phyloP scores from a whole-genome alignment of 2,888 invertebrate genomes.

The Ophioninae sp. region DNA sequence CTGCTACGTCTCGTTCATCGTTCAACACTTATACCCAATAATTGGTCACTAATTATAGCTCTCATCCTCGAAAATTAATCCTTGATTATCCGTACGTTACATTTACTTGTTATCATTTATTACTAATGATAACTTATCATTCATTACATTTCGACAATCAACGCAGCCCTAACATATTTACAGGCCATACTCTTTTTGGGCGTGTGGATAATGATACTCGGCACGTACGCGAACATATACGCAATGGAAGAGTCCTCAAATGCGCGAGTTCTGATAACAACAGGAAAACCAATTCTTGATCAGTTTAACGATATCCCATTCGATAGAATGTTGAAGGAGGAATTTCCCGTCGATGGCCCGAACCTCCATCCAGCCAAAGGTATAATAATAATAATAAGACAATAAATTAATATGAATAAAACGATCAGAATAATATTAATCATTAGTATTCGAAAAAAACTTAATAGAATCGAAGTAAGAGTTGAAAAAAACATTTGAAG shows the following conservation, averaged over 20 bases:
- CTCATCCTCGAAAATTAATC: slow-evolving; percentile 1
- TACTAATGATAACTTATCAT: neutral
- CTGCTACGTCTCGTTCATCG: neutral
- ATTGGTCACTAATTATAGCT: neutral
- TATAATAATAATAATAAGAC: slow-evolving; percentile 43
- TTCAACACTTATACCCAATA: neutral
- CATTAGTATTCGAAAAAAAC: too few species aligned
- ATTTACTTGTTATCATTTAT: neutral
- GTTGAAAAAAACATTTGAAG: neutral
- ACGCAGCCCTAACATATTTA: slow-evolving; percentile 72
- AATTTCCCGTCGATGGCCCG: slow-evolving; percentile 55
- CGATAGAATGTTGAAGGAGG: slow-evolving; percentile 30
- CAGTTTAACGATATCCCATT: slow-evolving; percentile 70
- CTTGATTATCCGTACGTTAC: neutral
- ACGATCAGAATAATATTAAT: too few species aligned
- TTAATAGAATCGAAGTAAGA: neutral
- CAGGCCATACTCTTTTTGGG: slow-evolving; percentile 91
- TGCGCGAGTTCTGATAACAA: slow-evolving; percentile 70
- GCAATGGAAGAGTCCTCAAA: slow-evolving; percentile 85
- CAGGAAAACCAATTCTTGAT: slow-evolving; percentile 71
- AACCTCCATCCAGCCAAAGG: slow-evolving; percentile 65
- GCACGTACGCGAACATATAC: slow-evolving; percentile 94
- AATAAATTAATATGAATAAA: too few species aligned
- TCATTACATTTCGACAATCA: slow-evolving; percentile 13
- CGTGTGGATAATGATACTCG: slow-evolving; percentile 92